These are phyloP conservation scores for Scaptomyza pallida DNA, from an alignment of 1,140 invertebrate species.

Conservation along the genomic window DNA sequence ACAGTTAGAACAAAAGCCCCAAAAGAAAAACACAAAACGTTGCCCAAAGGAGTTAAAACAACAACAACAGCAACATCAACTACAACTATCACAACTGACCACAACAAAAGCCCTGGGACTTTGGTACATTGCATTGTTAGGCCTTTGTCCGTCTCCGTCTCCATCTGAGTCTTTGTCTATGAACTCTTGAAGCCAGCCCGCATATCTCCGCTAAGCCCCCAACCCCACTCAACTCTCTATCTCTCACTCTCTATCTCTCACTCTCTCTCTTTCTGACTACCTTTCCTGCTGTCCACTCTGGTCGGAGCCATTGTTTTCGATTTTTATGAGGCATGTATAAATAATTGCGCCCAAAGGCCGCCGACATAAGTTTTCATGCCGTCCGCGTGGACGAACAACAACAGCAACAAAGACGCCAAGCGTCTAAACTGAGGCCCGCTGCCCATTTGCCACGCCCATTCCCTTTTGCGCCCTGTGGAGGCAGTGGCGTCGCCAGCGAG, in stretches of 20 bases:
- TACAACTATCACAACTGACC: slow-evolving; percentile 31
- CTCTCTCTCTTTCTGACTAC: too few relatives aligned
- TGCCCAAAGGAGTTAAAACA: slow-evolving; percentile 30
- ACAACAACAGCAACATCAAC: slow-evolving; percentile 29
- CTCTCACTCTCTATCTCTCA: background rate
- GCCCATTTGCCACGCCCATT: slow-evolving; percentile 40
- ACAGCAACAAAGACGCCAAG: slow-evolving; percentile 42
- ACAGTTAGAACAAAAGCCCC: slow-evolving; percentile 57
- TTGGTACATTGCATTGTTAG: slow-evolving; percentile 59
- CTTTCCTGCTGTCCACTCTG: background rate
- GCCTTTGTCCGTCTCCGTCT: slow-evolving; percentile 12
- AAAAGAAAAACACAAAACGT: slow-evolving; percentile 25
- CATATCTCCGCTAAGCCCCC: background rate
- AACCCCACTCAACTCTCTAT: background rate
- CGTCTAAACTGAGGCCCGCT: slow-evolving; percentile 55
- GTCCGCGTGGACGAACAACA: slow-evolving; percentile 68
- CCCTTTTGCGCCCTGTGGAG: slow-evolving; percentile 35
- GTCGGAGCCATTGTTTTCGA: slow-evolving; percentile 72
- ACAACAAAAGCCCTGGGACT: slow-evolving; percentile 39
- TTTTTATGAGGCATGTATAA: slow-evolving; percentile 83
- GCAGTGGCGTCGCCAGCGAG: slow-evolving; percentile 15
- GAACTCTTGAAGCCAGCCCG: background rate
- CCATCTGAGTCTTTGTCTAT: too few relatives aligned
- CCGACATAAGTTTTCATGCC: slow-evolving; percentile 82
- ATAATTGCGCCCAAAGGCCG: slow-evolving; percentile 82